These are phyloP conservation scores for Alauda arvensis DNA, from an alignment of 2,797 vertebrate species.

Conservation along the genomic window DNA sequence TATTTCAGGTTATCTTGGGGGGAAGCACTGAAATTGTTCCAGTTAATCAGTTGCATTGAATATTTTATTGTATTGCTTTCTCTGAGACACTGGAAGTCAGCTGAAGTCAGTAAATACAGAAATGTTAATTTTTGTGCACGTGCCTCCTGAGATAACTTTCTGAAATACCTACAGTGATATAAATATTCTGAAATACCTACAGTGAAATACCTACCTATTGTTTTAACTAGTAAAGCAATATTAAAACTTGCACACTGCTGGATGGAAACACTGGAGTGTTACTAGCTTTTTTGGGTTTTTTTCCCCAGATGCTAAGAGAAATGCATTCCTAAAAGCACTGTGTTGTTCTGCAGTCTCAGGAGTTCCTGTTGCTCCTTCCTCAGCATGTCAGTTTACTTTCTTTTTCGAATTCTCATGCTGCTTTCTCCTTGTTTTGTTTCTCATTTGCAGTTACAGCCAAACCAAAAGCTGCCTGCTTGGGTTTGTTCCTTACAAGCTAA, in stretches of 20 bases:
- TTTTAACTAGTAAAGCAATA: not conserved
- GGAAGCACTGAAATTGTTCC: rapidly evolving
- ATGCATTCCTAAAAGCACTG: not conserved
- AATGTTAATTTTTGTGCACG: rapidly evolving
- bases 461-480: not conserved
- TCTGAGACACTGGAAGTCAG: not conserved
- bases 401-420: not conserved
- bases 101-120: not conserved
- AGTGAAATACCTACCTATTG: too few species aligned
- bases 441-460: not conserved
- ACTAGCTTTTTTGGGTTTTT: not conserved
- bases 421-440: not conserved
- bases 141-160: not conserved
- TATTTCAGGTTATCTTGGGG: not conserved
- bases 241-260: not conserved
- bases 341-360: not conserved
- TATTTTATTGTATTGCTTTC: not conserved
- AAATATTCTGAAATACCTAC: not conserved
- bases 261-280: not conserved
- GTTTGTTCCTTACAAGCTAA: not conserved
- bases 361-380: not conserved
- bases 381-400: not conserved
- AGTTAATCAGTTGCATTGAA: too few species aligned
- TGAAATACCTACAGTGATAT: not conserved
- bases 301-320: not conserved